Conservation (phyloP, 2,797 vertebrate genomes). For the Alca torda region DNA sequence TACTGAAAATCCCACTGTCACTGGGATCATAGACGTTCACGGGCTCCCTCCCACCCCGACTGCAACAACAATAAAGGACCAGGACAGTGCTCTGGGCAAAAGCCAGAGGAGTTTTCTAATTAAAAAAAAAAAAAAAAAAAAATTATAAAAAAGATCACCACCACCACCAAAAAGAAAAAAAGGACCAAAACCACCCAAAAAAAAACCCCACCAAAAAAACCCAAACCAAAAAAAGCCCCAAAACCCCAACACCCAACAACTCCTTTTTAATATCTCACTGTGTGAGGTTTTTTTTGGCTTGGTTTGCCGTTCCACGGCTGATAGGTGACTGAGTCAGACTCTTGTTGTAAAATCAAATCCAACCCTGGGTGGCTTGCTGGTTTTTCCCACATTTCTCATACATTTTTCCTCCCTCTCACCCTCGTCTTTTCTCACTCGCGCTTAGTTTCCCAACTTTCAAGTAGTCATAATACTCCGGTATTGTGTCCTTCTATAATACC, state of each 20-base stretch:
- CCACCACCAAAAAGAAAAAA: neutral
- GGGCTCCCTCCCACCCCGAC: neutral
- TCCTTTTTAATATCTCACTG: neutral
- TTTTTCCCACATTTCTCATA: slow-evolving; percentile 28
- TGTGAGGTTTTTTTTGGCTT: neutral
- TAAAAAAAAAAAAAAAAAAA: neutral
- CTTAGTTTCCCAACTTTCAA: neutral
- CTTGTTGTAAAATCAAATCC: neutral
- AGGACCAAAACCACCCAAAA: neutral
- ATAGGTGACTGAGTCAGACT: neutral
- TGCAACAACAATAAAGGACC: neutral
- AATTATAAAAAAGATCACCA: neutral
- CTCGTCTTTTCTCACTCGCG: neutral
- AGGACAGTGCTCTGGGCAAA: neutral
- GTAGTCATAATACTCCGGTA: neutral
- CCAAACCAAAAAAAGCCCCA: neutral
- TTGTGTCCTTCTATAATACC: neutral
- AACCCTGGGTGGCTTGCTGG: neutral
- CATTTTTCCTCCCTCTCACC: neutral
- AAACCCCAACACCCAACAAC: neutral
- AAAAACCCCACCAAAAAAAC: neutral
- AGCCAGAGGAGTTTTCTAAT: neutral
- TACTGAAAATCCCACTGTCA: neutral
- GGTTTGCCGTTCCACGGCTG: neutral
- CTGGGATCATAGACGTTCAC: neutral